Evolutionary conservation across 2,113 vertebrate genomes (phyloP), one percentile per base, ranked within the genome.

Genomic region (Pardalotus punctatus): DNA sequence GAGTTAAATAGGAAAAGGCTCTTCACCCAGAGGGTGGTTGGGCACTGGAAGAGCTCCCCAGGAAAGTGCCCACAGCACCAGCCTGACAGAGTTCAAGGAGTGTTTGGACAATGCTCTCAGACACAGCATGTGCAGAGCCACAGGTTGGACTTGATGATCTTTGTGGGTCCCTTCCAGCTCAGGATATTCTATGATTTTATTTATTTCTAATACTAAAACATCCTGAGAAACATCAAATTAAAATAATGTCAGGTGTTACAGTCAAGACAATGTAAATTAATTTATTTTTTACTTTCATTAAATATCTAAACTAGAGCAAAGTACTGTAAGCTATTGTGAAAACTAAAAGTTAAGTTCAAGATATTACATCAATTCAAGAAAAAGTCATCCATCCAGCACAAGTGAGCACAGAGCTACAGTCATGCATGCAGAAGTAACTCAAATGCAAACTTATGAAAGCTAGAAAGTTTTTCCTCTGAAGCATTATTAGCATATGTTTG

Each of bases 121-220:
- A n/a, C 24, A 25, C 2, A 4, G 14, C 28, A 14, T 74, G 15
- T 10, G 27, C 15, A 65, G 12, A 73, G 22, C 25, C 33, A n/a
- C 0, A 0, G 29, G 7, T 2, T 31, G 24, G 45, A 29, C 14
- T 40, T 11, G 4, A 28, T 43, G 19, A 24, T 51, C 13, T 50
- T 81, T 38, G 19, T n/a, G 7, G 2, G 6, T 29, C 28, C 24
- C 38, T 53, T 66, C 28, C 51, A 73, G n/a, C 19, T 45, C 38
- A 66, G 38, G 28, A 29, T 66, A 58, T n/a, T 45, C 15, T 8
- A 51, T n/a, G 8, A 60, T 45, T 74, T 33, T 54, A 21, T 64
- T 58, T 81, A 50, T 82, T 88, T 76, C 21, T 51, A 60, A 54
- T 48, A 74, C 58, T 33, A 60, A 76, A 86, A 31, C 6, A 22